Base-by-base conservation (phyloP, 2,797 vertebrate species). In the Acanthiza pusilla region DNA sequence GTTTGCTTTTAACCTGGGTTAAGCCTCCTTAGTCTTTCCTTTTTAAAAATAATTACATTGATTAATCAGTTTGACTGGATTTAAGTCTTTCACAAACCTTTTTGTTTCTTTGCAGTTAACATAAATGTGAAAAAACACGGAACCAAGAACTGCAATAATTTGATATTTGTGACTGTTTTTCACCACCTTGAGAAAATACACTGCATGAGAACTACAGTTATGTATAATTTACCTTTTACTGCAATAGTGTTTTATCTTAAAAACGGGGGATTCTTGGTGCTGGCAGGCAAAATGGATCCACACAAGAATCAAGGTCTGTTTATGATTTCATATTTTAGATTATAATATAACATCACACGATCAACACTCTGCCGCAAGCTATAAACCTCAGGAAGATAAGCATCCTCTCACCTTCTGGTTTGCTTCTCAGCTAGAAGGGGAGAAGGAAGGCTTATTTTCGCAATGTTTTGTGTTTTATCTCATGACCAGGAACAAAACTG, bases 401-500 rank as follows among this genome's bases (percentile, higher is more conserved):
- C 36, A 89, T 36, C 66, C 78, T 32, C 26, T 54, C 47, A 58
- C 29, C 11, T 43, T 50, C 45, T 48, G 26, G 3, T 12, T 23
- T 66, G 68, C 45, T 72, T 85, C 67, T 74, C 27, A 75, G 32
- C 36, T 15, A 61, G 29, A 48, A 61, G 17, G 53, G 13, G 10
- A 29, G 26, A 83, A 79, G 20, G 21, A 54, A 85, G 22, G 5
- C 9, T 67, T 62, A 62, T 32, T 89, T 66, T n/a, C 6, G 2
- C 22, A 30, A 61, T 0, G 0, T n/a, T 32, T 57, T 53, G 17
- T 60, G 22, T 16, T 77, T 65, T 15, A 11, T 60, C 36, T 16
- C 71, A 83, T 32, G 38, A 73, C 12, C 19, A 82, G 23, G 21
- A 74, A 67, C 23, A 74, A 92, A 91, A 55, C 38, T 50, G 12